Evolutionary conservation across 2,113 vertebrate genomes (phyloP).

Genomic region (Morone chrysops): DNA sequence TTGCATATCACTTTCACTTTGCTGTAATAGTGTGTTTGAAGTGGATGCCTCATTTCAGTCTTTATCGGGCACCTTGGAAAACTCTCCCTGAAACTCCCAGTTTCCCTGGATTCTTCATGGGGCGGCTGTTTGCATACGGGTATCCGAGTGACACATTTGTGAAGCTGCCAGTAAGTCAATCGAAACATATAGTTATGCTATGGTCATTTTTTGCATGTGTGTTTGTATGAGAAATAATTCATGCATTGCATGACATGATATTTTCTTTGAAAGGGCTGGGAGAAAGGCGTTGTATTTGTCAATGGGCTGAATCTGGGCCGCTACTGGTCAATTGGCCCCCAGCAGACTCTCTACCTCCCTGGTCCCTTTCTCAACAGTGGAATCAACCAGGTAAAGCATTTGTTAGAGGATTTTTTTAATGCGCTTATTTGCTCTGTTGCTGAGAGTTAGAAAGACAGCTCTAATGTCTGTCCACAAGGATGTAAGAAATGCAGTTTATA

Average conservation of each 20-base stretch:
- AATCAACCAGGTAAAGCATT: conserved; percentile 87
- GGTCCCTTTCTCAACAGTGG: conserved; percentile 89
- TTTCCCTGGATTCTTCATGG: conserved; percentile 91
- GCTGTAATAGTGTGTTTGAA: conserved; percentile 33
- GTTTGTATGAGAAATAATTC: background rate
- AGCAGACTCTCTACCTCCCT: conserved; percentile 93
- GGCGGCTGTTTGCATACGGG: conserved; percentile 84
- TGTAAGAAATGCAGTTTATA: too few relatives aligned
- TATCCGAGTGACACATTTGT: conserved; percentile 92
- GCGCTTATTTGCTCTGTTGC: background rate
- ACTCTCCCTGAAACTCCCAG: conserved; percentile 78
- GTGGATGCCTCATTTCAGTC: conserved; percentile 75
- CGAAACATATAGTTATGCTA: background rate
- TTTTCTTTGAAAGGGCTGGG: conserved; percentile 88
- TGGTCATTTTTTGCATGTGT: background rate
- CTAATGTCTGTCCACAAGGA: too few relatives aligned
- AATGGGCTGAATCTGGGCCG: conserved; percentile 93
- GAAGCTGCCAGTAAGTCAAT: conserved; percentile 88
- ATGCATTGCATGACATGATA: too few relatives aligned
- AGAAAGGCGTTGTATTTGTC: conserved; percentile 94
- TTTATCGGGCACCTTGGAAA: conserved; percentile 85
- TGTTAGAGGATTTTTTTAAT: background rate
- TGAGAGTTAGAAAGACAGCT: background rate
- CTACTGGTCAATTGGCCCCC: conserved; percentile 96
- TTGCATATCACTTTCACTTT: conserved; percentile 29